phyloP scores from a whole-genome alignment of 2,797 vertebrate genomes.

The Triplophysa bombifrons region DNA sequence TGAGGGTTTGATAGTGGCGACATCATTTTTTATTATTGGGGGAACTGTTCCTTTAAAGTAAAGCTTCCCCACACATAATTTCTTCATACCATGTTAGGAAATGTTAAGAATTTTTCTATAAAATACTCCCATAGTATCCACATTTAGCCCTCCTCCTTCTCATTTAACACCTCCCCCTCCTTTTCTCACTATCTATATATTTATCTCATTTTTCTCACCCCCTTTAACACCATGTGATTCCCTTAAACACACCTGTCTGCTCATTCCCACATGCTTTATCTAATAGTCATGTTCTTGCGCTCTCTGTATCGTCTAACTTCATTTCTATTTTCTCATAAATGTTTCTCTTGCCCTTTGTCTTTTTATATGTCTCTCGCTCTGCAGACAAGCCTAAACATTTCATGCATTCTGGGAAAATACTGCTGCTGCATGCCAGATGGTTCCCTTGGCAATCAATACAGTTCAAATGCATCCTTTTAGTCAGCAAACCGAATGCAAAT shows the following conservation, averaged over 20 bases:
- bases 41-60: too few species aligned
- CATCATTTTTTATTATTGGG: too few species aligned
- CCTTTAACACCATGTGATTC: background rate
- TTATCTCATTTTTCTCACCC: constrained; percentile 15
- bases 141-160: constrained; percentile 12
- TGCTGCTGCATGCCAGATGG: constrained; percentile 43
- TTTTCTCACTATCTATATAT: constrained; percentile 7
- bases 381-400: constrained; percentile 3
- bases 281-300: background rate
- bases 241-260: background rate
- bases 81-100: too few species aligned
- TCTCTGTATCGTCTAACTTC: background rate
- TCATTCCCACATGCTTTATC: background rate
- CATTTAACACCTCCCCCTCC: constrained; percentile 10
- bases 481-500: constrained; percentile 42
- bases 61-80: too few species aligned
- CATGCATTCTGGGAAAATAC: constrained; percentile 6
- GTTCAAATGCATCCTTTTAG: constrained; percentile 18
- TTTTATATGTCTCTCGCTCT: constrained; percentile 8
- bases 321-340: background rate
- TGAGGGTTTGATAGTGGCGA: too few species aligned
- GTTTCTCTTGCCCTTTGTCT: constrained; percentile 17
- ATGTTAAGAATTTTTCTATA: too few species aligned
- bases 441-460: constrained; percentile 21
- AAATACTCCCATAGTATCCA: background rate